Percentiles rank a stretch among this genome's conserved stretches.
phyloP scores from a whole-genome alignment of 1,140 invertebrate species.

The Limonius californicus region DNA sequence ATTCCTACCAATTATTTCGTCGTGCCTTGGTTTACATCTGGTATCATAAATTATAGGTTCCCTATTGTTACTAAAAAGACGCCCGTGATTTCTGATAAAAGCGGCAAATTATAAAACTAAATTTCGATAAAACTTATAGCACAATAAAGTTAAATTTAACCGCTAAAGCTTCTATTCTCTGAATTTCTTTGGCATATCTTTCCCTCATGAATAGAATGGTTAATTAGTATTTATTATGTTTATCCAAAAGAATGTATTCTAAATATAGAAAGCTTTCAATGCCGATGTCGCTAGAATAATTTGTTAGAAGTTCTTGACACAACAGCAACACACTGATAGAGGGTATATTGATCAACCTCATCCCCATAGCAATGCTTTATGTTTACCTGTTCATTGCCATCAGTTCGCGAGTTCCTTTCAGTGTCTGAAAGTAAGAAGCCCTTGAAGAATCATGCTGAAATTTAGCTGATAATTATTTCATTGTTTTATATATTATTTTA shows the following conservation, averaged over 20 bases:
- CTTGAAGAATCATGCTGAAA: neutral
- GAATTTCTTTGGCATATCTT: no score
- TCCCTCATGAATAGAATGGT: no score
- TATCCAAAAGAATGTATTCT: neutral
- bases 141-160: no score
- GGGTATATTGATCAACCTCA: neutral
- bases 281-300: neutral
- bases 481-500: neutral
- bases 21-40: no score
- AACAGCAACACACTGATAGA: neutral
- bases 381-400: slow-evolving; percentile 4
- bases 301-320: neutral
- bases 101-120: no score
- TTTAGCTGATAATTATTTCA: slow-evolving; percentile 2
- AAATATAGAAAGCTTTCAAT: neutral
- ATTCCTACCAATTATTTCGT: no score
- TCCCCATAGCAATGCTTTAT: slow-evolving; percentile 8
- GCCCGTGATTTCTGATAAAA: no score
- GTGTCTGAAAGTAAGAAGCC: neutral
- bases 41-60: no score
- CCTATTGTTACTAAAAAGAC: no score
- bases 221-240: no score
- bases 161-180: no score
- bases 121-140: no score
- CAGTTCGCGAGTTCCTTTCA: neutral